Base-by-base conservation (phyloP, 2,888 invertebrate genomes). In the Oeneis ivallda region DNA sequence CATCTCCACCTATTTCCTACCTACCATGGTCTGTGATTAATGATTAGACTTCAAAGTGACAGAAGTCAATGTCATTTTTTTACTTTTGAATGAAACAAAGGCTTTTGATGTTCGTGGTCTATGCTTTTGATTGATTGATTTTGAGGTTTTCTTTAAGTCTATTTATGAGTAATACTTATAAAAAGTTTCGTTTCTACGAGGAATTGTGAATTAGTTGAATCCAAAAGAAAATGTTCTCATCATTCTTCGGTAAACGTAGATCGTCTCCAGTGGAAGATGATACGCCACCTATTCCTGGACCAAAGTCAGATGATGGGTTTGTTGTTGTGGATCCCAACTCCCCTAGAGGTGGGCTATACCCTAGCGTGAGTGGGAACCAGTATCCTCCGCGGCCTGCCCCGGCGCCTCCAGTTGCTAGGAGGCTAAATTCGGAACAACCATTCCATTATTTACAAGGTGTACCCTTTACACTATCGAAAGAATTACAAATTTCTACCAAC, bases 381-480 rank as follows among this genome's bases (percentile, higher is more conserved):
- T 80, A 78, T 58, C 84, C 86, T 0, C 77, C 77, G 53, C 78
- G 88, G 45, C 86, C 87, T 7, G 88, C 89, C 1, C 90, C 89
- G 0, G 76, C 81, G 2, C 75, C 81, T 0, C 88, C 89, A 0
- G 69, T 75, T 3, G 73, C 74, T 1, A 77, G 74, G 58, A 70
- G 41, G 26, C 17, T 59, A 13, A 69, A 72, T 8, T 71, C 79
- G 53, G 91, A 90, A 47, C 82, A 79, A 4, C 78, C 80, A 5
- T 89, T 92, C 69, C 89, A 91, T 76, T 93, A 93, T 70, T 78
- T 94, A 8, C 92, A 89, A 74, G 92, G 92, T 43, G 93, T 94
- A 0, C 94, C 93, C 0, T 94, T 94, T 71, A 80, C 87, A 17
- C 74, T 94, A 70, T 89, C 89, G 1, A 86, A 86, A 68, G 87